phyloP scores from a whole-genome alignment of 2,888 invertebrate species.

The Spilosoma lubricipeda region DNA sequence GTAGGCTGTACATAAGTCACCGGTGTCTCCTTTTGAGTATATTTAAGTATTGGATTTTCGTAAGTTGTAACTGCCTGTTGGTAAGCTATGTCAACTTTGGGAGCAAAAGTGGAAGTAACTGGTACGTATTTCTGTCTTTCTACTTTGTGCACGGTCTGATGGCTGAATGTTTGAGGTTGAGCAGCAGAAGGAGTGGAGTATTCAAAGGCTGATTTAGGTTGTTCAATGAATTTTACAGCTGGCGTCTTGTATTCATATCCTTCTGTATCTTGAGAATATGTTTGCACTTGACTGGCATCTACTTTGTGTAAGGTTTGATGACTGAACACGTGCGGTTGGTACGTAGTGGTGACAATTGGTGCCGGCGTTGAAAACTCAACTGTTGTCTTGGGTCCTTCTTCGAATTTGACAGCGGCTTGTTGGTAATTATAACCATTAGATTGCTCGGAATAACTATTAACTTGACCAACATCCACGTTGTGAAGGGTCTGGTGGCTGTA shows the following conservation, averaged over 20 bases:
- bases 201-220: constrained; percentile 60
- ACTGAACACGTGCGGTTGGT: constrained; percentile 68
- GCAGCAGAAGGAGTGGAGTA: constrained; percentile 65
- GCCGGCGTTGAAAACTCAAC: constrained; percentile 26
- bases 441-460: constrained; percentile 62
- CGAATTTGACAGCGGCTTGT: constrained; percentile 50
- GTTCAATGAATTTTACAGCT: constrained; percentile 65
- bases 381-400: constrained; percentile 58
- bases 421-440: constrained; percentile 42
- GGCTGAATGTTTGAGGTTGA: constrained; percentile 71
- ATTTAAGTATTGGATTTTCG: constrained; percentile 74
- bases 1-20: constrained; percentile 69
- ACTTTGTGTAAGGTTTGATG: constrained; percentile 74
- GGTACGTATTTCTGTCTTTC: constrained; percentile 63
- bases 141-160: constrained; percentile 74
- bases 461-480: constrained; percentile 65
- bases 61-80: constrained; percentile 61
- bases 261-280: constrained; percentile 57
- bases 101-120: constrained; percentile 64
- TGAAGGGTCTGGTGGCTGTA: constrained; percentile 71
- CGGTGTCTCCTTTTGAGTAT: constrained; percentile 66
- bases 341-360: constrained; percentile 50
- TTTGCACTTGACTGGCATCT: constrained; percentile 64
- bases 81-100: constrained; percentile 62
- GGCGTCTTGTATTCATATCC: constrained; percentile 70